Percentiles rank a stretch among this genome's conserved stretches.
Evolutionary conservation across 1,140 invertebrate species (phyloP).

Genomic region (Ganaspis sp.): DNA sequence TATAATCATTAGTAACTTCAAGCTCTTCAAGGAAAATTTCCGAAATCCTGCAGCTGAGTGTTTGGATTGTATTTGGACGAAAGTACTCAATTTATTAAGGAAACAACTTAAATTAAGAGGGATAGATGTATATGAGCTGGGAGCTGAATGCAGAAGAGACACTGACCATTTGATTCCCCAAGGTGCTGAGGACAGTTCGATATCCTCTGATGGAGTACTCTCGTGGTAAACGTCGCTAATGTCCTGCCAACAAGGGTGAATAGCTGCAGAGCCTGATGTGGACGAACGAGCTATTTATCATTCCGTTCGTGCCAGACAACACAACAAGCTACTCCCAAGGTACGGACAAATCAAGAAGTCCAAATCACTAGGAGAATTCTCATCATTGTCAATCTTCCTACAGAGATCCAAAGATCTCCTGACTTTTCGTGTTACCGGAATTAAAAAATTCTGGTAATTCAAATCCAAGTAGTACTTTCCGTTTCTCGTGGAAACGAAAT

Average conservation of each 20-base stretch:
- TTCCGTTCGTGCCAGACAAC: constrained; percentile 43
- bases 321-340: constrained; percentile 55
- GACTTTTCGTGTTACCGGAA: no score
- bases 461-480: no score
- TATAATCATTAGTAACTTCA: no score
- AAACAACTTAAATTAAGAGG: constrained; percentile 6
- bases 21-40: no score
- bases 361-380: neutral
- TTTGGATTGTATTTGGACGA: neutral
- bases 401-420: neutral
- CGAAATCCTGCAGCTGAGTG: no score
- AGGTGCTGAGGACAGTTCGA: constrained; percentile 39
- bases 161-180: constrained; percentile 44
- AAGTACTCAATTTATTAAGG: neutral
- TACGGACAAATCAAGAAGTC: constrained; percentile 58
- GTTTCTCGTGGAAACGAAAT: no score
- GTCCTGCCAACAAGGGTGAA: constrained; percentile 59
- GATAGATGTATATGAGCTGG: neutral
- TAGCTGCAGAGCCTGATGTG: constrained; percentile 51
- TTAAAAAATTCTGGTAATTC: no score
- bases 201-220: constrained; percentile 66
- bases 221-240: constrained; percentile 64
- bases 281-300: constrained; percentile 66
- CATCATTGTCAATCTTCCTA: neutral
- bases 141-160: constrained; percentile 29